phyloP scores from a whole-genome alignment of 2,888 invertebrate genomes.

The Norana najaformis region DNA sequence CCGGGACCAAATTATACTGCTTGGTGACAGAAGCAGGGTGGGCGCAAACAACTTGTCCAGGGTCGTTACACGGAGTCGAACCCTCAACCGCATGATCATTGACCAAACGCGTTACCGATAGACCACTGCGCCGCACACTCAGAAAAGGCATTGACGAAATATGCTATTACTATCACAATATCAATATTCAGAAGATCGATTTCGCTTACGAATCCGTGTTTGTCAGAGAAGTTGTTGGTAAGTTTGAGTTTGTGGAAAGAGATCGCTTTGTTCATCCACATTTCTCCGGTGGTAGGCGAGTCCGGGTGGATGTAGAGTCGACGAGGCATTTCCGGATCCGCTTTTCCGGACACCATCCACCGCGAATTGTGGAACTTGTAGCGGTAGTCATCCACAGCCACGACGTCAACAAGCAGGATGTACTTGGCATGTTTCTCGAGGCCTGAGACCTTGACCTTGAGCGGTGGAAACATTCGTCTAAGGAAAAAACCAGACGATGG shows the following conservation, averaged over 20 bases:
- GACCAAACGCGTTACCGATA: too few relatives aligned
- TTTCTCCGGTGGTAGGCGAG: constrained; percentile 91
- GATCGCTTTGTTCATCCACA: constrained; percentile 99
- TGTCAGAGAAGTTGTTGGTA: constrained; percentile 99
- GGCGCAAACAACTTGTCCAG: too few relatives aligned
- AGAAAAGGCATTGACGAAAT: too few relatives aligned
- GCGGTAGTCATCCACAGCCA: constrained; percentile 94
- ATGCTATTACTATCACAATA: too few relatives aligned
- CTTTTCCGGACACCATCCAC: constrained; percentile 78
- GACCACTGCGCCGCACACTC: too few relatives aligned
- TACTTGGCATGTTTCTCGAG: constrained; percentile 98
- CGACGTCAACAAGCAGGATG: constrained; percentile 96
- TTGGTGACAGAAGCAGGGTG: too few relatives aligned
- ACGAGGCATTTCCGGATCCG: constrained; percentile 73
- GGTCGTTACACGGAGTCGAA: too few relatives aligned
- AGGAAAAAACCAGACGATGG: not conserved
- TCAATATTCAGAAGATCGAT: too few relatives aligned
- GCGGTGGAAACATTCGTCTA: constrained; percentile 99
- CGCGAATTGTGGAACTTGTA: constrained; percentile 67
- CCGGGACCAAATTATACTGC: too few relatives aligned
- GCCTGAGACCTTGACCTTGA: constrained; percentile 97
- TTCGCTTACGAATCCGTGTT: constrained; percentile 59
- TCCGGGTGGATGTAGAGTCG: constrained; percentile 98
- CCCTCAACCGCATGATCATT: too few relatives aligned
- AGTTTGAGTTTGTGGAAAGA: constrained; percentile 98